These are phyloP conservation scores for Muricea muricata DNA, from an alignment of 92 coral and sea anemone genomes.

Conservation along the genomic window DNA sequence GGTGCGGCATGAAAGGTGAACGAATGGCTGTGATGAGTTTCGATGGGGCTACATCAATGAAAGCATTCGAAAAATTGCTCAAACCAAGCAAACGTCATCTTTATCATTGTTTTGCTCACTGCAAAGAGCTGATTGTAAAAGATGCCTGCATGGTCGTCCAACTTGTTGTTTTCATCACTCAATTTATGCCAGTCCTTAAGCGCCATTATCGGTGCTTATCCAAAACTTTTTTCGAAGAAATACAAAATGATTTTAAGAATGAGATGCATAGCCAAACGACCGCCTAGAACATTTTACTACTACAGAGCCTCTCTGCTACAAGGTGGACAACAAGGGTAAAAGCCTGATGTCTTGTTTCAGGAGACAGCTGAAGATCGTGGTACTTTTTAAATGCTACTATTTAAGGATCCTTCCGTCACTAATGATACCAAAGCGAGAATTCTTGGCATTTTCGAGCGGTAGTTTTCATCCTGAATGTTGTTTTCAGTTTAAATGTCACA, in stretches of 20 bases:
- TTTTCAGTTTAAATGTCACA: conserved; percentile 14
- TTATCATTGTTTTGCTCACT: conserved; percentile 35
- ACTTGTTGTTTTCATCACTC: conserved; percentile 5
- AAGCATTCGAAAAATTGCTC: conserved; percentile 1
- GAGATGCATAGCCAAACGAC: background rate
- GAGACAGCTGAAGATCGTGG: background rate
- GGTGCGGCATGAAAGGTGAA: conserved; percentile 25
- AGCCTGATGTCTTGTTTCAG: too few species aligned
- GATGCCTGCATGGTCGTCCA: conserved; percentile 1
- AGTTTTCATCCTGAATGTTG: conserved; percentile 7
- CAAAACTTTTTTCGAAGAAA: conserved; percentile 23
- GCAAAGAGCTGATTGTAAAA: too few species aligned
- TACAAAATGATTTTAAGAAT: conserved; percentile 7
- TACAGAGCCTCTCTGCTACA: conserved; percentile 26
- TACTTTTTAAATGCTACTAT: background rate
- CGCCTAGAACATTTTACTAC: background rate
- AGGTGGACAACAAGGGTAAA: too few species aligned
- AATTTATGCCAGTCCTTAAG: background rate
- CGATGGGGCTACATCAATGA: conserved; percentile 24
- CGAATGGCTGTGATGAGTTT: conserved; percentile 13
- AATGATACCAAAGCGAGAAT: conserved; percentile 30
- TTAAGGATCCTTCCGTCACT: conserved; percentile 24
- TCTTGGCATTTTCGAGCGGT: conserved; percentile 4
- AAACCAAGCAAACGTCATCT: conserved; percentile 12
- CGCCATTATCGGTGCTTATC: conserved; percentile 12